Evolutionary conservation across 2,113 vertebrate genomes (phyloP).

Genomic region (Rhombomys opimus): DNA sequence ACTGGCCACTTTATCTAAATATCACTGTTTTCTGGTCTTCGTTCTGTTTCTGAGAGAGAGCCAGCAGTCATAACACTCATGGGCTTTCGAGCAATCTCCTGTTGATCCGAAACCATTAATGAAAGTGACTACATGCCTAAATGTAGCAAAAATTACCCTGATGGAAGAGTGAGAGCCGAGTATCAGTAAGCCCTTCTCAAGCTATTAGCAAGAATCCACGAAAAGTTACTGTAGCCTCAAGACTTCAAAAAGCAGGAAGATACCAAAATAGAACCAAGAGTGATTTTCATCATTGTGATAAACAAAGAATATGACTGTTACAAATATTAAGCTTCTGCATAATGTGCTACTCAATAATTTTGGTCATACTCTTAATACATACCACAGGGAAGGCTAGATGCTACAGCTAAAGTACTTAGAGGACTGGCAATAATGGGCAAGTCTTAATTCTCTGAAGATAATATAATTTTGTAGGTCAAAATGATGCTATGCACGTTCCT

Average conservation of each 20-base stretch:
- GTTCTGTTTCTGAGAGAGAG: constrained; percentile 8
- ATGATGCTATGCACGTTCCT: not conserved
- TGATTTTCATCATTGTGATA: constrained; percentile 21
- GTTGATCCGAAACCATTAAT: constrained; percentile 55
- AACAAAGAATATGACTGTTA: constrained; percentile 13
- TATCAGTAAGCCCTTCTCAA: not conserved
- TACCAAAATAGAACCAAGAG: not conserved
- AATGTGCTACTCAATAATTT: not conserved
- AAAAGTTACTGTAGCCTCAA: constrained; percentile 8
- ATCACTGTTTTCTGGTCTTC: not conserved
- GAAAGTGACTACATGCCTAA: not conserved
- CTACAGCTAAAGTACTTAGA: constrained; percentile 8
- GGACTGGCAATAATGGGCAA: constrained; percentile 24
- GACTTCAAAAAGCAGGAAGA: constrained; percentile 39
- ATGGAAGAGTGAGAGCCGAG: not conserved
- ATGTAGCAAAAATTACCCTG: not conserved
- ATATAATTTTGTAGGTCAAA: constrained; percentile 37
- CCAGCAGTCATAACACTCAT: not conserved
- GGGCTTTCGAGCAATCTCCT: not conserved
- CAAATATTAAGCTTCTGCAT: constrained; percentile 16
- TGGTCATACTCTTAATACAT: not conserved
- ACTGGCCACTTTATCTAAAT: not conserved
- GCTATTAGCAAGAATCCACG: constrained; percentile 11
- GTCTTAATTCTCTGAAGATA: constrained; percentile 37
- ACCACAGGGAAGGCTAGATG: constrained; percentile 17